Percentiles rank a stretch among this genome's conserved stretches.
phyloP scores from a whole-genome alignment of 2,888 invertebrate genomes.

The Cerceris ruficornis region DNA sequence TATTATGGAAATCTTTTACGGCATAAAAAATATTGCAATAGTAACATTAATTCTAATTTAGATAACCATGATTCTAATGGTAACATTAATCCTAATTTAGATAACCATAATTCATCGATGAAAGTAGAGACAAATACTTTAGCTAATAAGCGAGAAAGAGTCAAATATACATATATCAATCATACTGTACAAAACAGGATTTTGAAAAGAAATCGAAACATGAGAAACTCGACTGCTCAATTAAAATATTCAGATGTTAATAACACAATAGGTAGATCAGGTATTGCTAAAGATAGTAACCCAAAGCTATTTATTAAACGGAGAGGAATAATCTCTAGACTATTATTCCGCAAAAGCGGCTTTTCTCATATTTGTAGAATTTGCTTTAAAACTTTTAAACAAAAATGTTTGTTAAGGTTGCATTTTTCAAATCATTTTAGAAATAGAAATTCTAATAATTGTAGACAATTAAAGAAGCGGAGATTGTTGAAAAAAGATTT shows the following conservation, averaged over 20 bases:
- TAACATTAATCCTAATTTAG: not conserved
- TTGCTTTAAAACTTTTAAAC: constrained; percentile 14
- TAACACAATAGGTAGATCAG: not conserved
- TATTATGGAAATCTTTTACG: too few relatives aligned
- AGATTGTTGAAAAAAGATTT: too few relatives aligned
- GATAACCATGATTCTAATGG: not conserved
- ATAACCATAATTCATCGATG: not conserved
- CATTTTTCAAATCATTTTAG: constrained; percentile 13
- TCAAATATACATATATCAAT: not conserved
- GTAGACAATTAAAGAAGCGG: too few relatives aligned
- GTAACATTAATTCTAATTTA: not conserved
- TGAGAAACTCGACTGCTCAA: not conserved
- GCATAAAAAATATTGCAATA: too few relatives aligned
- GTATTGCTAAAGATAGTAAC: not conserved
- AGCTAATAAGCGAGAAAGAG: not conserved
- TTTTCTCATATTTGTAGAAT: not conserved
- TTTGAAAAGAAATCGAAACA: not conserved
- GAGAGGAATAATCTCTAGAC: not conserved
- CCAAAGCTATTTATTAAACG: not conserved
- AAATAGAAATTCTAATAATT: not conserved
- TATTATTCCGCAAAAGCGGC: not conserved
- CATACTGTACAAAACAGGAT: not conserved
- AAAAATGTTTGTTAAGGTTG: not conserved
- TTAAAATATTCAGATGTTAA: not conserved
- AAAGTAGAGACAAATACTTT: not conserved